A percentile compares a stretch with the other conserved stretches of the same genome.
These are phyloP conservation scores for Hecatera dysodea DNA, from an alignment of 2,888 invertebrate genomes.

Conservation along the genomic window DNA sequence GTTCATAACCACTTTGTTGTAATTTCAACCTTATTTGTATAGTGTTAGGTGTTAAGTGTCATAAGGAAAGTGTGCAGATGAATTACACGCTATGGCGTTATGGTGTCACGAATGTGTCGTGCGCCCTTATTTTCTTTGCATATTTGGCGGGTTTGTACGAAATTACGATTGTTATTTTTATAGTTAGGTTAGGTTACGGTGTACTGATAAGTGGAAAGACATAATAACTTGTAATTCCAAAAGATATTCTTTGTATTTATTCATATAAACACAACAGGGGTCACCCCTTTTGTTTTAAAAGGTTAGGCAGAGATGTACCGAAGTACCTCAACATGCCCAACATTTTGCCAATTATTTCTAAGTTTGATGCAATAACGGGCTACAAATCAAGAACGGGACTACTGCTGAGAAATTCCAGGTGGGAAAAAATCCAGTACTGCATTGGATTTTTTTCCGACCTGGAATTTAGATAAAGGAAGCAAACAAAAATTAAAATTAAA, in stretches of 20 bases:
- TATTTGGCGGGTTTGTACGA: slow-evolving; percentile 59
- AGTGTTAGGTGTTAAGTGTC: slow-evolving; percentile 57
- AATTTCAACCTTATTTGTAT: slow-evolving; percentile 69
- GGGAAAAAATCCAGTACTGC: too few species aligned
- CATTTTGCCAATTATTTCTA: too few species aligned
- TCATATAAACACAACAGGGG: neutral
- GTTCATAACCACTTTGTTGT: slow-evolving; percentile 39
- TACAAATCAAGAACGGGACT: too few species aligned
- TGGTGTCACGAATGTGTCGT: slow-evolving; percentile 84
- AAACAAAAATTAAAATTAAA: too few species aligned
- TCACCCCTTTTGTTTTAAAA: too few species aligned
- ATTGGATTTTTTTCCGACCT: too few species aligned
- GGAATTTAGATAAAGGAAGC: too few species aligned
- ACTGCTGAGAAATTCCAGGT: too few species aligned
- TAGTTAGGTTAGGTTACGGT: slow-evolving; percentile 30
- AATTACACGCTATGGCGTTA: slow-evolving; percentile 80
- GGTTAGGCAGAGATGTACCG: too few species aligned
- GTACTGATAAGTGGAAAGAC: slow-evolving; percentile 19
- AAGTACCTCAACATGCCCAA: too few species aligned
- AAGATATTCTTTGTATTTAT: neutral
- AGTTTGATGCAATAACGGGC: too few species aligned
- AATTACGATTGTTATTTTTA: slow-evolving; percentile 51
- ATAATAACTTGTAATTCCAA: neutral
- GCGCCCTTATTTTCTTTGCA: slow-evolving; percentile 82
- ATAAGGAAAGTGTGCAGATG: slow-evolving; percentile 52